Base-by-base conservation (phyloP, 2,888 invertebrate genomes). In the Beris morrisii region DNA sequence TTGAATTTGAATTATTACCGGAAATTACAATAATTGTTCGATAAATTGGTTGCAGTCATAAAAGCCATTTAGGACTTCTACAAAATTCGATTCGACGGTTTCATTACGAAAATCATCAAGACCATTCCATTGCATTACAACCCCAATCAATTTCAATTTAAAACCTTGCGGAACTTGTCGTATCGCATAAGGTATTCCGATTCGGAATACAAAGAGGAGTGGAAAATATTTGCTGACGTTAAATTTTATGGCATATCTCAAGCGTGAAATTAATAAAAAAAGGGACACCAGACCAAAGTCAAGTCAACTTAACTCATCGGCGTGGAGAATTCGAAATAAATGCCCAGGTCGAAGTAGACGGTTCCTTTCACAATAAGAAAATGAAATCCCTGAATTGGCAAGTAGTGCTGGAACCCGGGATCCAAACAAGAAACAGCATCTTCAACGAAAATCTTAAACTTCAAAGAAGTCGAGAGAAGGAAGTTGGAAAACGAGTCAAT, bases 131-230 rank as follows among this genome's bases (percentile, higher is more conserved):
- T 22, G 15, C 11, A 56, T 11, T 38, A 22, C 22, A 56, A 22
- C 13, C 43, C 43, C 56, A 56, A 56, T 56, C 56, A 43, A 56
- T 56, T 43, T 56, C 56, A 56, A 43, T 56, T 56, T 56, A 43
- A 43, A 56, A 3, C 43, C 15, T 13, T 13, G 44, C 43, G 43
- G 43, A 7, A 22, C 15, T 13, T 13, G 44, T 56, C 56, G 43
- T 28, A 22, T 22, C 22, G 28, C 28, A 12, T 55, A 11, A 43
- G 12, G 7, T 5, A 44, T 56, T 38, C 13, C 9, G 22, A 22
- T 22, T 22, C 22, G 22, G 22, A 56, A 11, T 4, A 6, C 15
- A 22, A 44, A 13, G 28, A 43, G 11, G 7, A 59, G 12, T 30
- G 5, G 31, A 32, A 50, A 50, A n/a, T 22, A 13, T 13, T 48